Evolutionary conservation across 1,140 invertebrate genomes (phyloP), one percentile per base, ranked within the genome.

Genomic region (Drosophila tristis): DNA sequence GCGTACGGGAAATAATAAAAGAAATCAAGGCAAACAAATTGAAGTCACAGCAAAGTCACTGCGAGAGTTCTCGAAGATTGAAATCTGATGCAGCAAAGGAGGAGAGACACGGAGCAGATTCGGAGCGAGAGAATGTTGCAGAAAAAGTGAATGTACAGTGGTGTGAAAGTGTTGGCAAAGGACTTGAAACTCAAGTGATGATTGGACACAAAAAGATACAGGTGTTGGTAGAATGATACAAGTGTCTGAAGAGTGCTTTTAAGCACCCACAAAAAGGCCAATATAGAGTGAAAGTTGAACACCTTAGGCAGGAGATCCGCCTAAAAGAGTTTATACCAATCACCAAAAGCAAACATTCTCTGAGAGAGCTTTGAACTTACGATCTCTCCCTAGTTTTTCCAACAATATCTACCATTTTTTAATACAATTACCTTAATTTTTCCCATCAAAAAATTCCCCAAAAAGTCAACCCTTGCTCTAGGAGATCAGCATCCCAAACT

Each of bases 1-100:
- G 64, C 64, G 61, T 67, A 67, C 4, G 35, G 64, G 48, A 67
- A 66, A 66, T 67, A 67, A 67, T 66, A 66, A 66, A 66, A 67
- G 64, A 67, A 67, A 67, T 67, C 64, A 67, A 48, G 64, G 48
- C 65, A 67, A 66, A 66, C 64, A 67, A 67, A 67, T 67, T 67
- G 48, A 26, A 67, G 64, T 53, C 64, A 45, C 29, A 53, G 63
- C 62, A 31, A 62, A 35, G 62, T 4, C 55, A 23, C 0, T 35
- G 15, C 23, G 48, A 60, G 48, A 39, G 58, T 60, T 54, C 58
- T 67, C 48, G 45, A 7, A 66, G 64, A 67, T 67, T 67, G 64
- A 66, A 67, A 67, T 67, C 64, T 54, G 64, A 67, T 44, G 61
- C 61, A 66, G 35, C 53, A 16, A 11, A 4, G 45, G 2, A 2